These are phyloP conservation scores for Drosophila nigromelanica DNA, from an alignment of 1,140 invertebrate species.

Conservation along the genomic window DNA sequence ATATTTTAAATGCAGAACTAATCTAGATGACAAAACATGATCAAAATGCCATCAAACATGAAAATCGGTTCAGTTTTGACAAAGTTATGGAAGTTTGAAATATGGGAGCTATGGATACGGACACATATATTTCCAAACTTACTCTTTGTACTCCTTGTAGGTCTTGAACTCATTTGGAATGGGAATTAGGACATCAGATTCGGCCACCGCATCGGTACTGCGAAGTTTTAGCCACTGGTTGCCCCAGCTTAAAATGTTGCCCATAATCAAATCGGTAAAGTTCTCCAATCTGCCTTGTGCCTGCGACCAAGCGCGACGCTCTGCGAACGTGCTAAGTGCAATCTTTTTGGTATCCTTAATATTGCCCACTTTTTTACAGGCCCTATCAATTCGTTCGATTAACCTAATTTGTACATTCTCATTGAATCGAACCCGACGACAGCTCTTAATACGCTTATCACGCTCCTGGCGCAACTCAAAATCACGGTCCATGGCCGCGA, in stretches of 20 bases:
- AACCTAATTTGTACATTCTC: constrained; percentile 15
- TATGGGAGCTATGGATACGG: no score
- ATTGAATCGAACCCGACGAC: constrained; percentile 43
- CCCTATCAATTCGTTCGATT: constrained; percentile 35
- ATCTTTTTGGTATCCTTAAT: constrained; percentile 52
- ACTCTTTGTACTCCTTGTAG: constrained; percentile 69
- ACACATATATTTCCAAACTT: constrained; percentile 3
- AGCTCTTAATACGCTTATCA: constrained; percentile 11
- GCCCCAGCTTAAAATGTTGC: constrained; percentile 60
- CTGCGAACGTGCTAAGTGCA: constrained; percentile 37
- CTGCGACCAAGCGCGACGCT: constrained; percentile 48
- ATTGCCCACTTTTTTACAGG: constrained; percentile 3
- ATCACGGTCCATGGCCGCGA: constrained; percentile 63
- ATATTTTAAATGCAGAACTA: no score
- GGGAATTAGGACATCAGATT: constrained; percentile 50
- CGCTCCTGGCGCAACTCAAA: constrained; percentile 15
- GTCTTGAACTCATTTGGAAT: constrained; percentile 61
- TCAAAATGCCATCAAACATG: no score
- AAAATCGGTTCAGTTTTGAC: no score
- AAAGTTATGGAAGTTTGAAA: no score
- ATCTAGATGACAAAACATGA: no score
- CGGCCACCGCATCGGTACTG: constrained; percentile 46
- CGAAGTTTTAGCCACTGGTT: constrained; percentile 63
- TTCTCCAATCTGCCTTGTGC: constrained; percentile 26
- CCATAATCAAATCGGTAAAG: constrained; percentile 46